Percentiles rank a stretch among this genome's conserved stretches.
Evolutionary conservation across 2,113 vertebrate genomes (phyloP).

Genomic region (Actinemys pallida): DNA sequence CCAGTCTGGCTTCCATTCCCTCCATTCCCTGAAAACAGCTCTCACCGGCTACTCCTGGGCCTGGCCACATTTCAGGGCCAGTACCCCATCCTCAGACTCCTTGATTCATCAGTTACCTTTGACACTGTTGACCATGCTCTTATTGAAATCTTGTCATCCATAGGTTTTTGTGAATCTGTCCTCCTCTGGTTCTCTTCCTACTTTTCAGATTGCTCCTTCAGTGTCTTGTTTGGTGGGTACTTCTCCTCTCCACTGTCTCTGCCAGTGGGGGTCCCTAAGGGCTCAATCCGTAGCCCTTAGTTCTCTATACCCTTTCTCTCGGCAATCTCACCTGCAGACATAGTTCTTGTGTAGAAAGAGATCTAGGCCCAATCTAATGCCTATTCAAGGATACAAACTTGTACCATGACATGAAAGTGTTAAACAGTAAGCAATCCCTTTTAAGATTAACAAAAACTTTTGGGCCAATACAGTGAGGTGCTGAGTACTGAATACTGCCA

Average conservation of each 20-base stretch:
- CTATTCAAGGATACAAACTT: not conserved
- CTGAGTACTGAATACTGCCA: fast-evolving
- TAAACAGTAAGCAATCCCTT: not conserved
- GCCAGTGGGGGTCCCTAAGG: not conserved
- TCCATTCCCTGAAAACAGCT: not conserved
- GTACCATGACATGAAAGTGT: not conserved
- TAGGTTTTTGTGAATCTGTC: not conserved
- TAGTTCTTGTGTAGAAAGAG: not conserved
- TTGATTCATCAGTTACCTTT: not conserved
- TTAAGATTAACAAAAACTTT: not conserved
- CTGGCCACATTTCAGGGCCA: not conserved
- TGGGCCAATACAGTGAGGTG: not conserved
- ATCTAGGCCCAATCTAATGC: not conserved
- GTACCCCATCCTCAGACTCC: not conserved
- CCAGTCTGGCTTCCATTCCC: not conserved
- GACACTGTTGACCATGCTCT: not conserved
- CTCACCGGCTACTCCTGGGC: not conserved
- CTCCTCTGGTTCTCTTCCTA: not conserved
- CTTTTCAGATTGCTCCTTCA: fast-evolving
- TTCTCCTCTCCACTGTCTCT: not conserved
- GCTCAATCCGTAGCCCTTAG: not conserved
- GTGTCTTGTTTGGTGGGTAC: fast-evolving
- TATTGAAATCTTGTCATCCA: not conserved
- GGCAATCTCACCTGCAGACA: not conserved
- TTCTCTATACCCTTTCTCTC: not conserved